Evolutionary conservation across 1,140 invertebrate genomes (phyloP), one percentile per base, ranked within the genome.

Genomic region (Chrysopa pallens): DNA sequence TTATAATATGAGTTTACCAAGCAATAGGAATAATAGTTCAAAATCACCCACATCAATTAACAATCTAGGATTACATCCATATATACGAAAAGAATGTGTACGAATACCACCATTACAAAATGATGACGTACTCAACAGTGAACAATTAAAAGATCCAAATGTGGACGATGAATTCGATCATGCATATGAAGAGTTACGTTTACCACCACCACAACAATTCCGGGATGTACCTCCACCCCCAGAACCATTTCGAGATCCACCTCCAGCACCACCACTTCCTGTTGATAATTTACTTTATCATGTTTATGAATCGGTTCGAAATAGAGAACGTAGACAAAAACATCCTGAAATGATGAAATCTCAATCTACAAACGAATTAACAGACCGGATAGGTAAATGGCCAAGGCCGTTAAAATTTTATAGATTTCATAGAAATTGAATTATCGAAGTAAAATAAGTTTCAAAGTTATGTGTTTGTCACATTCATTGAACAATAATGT

Each of bases 161-260:
- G 12, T 62, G 29, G 66, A 65, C 46, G 59, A 68, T 40, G 57
- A 59, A 31, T 59, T 61, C 6, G 68, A 76, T 35, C 69, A 73
- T 51, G 72, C 76, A 11, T 80, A 81, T 52, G 81, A 84, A 54
- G 78, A 84, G 52, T 69, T 86, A 6, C 67, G 74, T 15, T 57
- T 83, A 15, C 82, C 83, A 7, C 84, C 84, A 2, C 84, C 84
- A 0, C 79, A 84, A 51, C 82, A 86, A 62, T 88, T 88, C 51
- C 73, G 82, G 57, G 84, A 87, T 63, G 72, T 76, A 27, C 76
- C 78, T n/a, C 72, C 76, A 4, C 73, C 73, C 8, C 80, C 80
- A 0, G 78, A 82, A 51, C 73, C 74, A 50, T 83, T 83, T 55
- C 59, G 73, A 0, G 74, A 77, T 51, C 71, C 72, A 1, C 63